Percentiles rank a stretch among this genome's conserved stretches.
These are phyloP conservation scores for Lycaon pictus DNA, from an alignment of 2,113 vertebrate genomes.

Conservation along the genomic window DNA sequence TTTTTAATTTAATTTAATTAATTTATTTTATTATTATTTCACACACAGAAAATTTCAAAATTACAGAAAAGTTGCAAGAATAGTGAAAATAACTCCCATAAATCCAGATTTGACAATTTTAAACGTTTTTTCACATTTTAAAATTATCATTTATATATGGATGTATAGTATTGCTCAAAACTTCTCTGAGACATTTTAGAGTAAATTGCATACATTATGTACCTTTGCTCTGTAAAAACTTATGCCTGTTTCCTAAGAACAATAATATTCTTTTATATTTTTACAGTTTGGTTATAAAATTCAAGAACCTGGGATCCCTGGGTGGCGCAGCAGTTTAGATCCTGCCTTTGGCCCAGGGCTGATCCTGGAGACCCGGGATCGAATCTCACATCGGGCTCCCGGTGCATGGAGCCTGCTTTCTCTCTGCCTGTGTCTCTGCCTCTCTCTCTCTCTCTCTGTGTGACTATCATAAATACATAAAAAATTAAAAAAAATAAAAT, in stretches of 20 bases:
- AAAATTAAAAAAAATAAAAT: no score
- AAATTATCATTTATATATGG: neutral
- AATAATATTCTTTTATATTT: neutral
- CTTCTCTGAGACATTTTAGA: neutral
- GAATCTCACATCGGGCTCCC: no score
- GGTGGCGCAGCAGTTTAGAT: no score
- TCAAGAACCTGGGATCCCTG: neutral
- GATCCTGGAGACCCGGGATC: no score
- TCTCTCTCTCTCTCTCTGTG: no score
- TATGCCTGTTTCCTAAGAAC: neutral
- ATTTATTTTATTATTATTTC: neutral
- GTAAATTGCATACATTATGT: neutral
- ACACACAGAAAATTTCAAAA: neutral
- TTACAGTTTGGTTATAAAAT: neutral
- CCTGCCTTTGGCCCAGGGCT: no score
- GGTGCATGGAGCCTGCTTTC: no score
- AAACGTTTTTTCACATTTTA: neutral
- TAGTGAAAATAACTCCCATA: neutral
- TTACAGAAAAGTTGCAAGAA: neutral
- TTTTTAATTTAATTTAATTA: neutral
- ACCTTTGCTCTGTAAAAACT: neutral
- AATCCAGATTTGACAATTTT: neutral
- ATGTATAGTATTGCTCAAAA: neutral
- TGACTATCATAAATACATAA: no score
- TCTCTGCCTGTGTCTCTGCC: no score